These are phyloP conservation scores for Heterochromis multidens DNA, from an alignment of 2,113 vertebrate genomes.

Conservation along the genomic window DNA sequence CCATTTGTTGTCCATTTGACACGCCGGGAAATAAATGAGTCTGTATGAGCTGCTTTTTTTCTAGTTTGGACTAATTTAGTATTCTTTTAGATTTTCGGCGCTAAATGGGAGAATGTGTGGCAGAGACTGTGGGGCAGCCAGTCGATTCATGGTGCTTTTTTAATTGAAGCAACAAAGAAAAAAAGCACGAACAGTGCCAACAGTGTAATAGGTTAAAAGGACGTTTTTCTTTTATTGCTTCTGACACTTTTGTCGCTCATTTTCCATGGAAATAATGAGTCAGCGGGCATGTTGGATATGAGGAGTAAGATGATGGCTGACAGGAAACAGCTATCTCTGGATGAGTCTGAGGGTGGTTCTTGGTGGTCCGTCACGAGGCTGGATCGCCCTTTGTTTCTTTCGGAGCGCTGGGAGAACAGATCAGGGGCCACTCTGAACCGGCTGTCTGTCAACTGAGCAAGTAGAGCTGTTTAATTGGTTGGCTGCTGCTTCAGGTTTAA, in stretches of 20 bases:
- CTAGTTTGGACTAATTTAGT: not conserved
- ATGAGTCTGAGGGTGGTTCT: not conserved
- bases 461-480: slow-evolving; percentile 19
- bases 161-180: slow-evolving; percentile 3
- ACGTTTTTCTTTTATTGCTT: not conserved
- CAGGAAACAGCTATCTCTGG: slow-evolving; percentile 24
- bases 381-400: slow-evolving; percentile 20
- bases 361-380: not conserved
- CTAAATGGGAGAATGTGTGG: not conserved
- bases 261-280: slow-evolving; percentile 38
- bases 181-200: not conserved
- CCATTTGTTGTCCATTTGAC: slow-evolving; percentile 20
- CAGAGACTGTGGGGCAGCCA: not conserved
- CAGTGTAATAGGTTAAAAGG: not conserved
- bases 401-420: not conserved
- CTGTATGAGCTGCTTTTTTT: not conserved
- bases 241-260: slow-evolving; percentile 2
- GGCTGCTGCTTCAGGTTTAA: not conserved
- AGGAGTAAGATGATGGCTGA: slow-evolving; percentile 34
- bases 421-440: not conserved
- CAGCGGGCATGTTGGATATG: slow-evolving; percentile 28
- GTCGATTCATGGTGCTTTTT: not conserved
- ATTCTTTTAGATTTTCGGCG: not conserved
- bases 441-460: not conserved
- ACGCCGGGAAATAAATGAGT: not conserved